Evolutionary conservation across 2,113 vertebrate genomes (phyloP).

Genomic region (Pan paniscus): DNA sequence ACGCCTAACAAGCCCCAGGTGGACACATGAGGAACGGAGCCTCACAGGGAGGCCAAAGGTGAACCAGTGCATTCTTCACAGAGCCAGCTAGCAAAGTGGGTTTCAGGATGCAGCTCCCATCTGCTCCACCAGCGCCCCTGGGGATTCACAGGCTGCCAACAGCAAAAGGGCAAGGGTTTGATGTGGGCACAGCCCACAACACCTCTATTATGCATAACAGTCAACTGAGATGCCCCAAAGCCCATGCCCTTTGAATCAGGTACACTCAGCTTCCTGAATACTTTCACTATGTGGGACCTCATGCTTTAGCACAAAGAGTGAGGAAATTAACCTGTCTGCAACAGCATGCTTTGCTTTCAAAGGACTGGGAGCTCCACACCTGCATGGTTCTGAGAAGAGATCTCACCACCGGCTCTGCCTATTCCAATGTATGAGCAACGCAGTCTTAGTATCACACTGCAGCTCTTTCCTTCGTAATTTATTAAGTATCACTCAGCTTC

Average conservation of each 20-base stretch:
- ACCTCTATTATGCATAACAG: not conserved
- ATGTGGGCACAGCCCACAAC: not conserved
- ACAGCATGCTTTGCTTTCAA: not conserved
- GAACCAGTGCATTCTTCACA: accelerated
- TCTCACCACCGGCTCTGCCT: not conserved
- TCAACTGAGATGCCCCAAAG: not conserved
- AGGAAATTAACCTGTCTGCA: too few species aligned
- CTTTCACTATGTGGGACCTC: not conserved
- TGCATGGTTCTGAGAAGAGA: not conserved
- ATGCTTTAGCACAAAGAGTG: not conserved
- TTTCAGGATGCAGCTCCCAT: not conserved
- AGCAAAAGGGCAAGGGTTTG: not conserved
- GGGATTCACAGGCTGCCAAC: not conserved
- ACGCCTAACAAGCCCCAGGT: not conserved
- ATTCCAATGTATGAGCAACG: accelerated
- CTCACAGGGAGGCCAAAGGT: not conserved
- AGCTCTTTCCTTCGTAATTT: not conserved
- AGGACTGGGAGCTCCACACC: not conserved
- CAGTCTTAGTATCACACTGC: accelerated
- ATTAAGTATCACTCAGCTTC: not conserved
- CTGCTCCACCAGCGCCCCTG: not conserved
- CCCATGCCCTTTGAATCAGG: not conserved
- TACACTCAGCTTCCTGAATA: not conserved
- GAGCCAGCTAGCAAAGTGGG: not conserved
- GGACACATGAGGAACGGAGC: accelerated